phyloP scores from a whole-genome alignment of 1,140 invertebrate species.

The Drosophila littoralis region DNA sequence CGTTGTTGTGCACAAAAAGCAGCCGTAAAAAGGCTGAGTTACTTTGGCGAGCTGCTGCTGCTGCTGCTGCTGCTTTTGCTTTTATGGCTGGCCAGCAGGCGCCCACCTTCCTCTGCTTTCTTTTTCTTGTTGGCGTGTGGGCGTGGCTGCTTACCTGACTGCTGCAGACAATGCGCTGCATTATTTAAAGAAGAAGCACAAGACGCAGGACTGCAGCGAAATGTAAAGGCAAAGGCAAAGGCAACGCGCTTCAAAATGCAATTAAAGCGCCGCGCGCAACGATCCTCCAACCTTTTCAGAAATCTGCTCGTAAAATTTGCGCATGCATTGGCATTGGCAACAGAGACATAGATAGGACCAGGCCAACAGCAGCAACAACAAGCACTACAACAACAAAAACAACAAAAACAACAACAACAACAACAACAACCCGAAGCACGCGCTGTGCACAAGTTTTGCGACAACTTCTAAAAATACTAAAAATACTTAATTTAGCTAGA shows the following conservation, averaged over 20 bases:
- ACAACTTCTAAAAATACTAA: slow-evolving; percentile 77
- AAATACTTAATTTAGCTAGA: slow-evolving; percentile 81
- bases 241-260: slow-evolving; percentile 65
- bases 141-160: slow-evolving; percentile 39
- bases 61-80: slow-evolving; percentile 20
- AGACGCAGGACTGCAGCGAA: background rate
- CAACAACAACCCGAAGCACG: background rate
- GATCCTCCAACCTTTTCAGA: slow-evolving; percentile 64
- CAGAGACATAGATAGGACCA: slow-evolving; percentile 26
- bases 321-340: slow-evolving; percentile 69
- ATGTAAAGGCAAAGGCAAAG: background rate
- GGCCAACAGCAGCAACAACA: slow-evolving; percentile 11
- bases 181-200: slow-evolving; percentile 68
- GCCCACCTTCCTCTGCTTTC: background rate
- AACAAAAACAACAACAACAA: slow-evolving; percentile 1
- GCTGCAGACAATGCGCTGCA: slow-evolving; percentile 70
- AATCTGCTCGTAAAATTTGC: slow-evolving; percentile 75
- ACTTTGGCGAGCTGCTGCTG: slow-evolving; percentile 13
- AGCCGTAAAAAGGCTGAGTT: slow-evolving; percentile 44
- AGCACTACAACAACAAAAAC: slow-evolving; percentile 17
- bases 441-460: slow-evolving; percentile 47
- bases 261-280: slow-evolving; percentile 68
- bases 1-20: slow-evolving; percentile 1
- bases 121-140: slow-evolving; percentile 12
- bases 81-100: slow-evolving; percentile 42